Percentiles rank a stretch among this genome's conserved stretches.
These are phyloP conservation scores for Saccopteryx bilineata DNA, from an alignment of 2,113 vertebrate genomes.

Conservation along the genomic window DNA sequence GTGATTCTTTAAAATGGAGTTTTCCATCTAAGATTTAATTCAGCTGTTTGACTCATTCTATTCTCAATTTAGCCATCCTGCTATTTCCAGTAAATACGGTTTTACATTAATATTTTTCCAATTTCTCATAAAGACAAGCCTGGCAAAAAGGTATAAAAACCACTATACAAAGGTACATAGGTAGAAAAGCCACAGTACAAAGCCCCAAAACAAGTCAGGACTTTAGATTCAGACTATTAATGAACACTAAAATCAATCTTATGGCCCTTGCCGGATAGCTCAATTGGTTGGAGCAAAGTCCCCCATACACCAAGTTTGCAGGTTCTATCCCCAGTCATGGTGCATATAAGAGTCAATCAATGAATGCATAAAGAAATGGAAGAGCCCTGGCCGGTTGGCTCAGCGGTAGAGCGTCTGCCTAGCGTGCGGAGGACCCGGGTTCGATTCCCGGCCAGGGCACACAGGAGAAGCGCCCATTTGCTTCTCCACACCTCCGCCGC, in stretches of 20 bases:
- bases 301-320: too few relatives aligned
- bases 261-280: too few relatives aligned
- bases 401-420: too few relatives aligned
- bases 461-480: too few relatives aligned
- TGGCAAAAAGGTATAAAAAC: neutral
- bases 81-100: neutral
- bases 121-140: neutral
- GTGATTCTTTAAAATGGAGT: neutral
- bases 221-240: neutral
- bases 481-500: too few relatives aligned
- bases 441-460: too few relatives aligned
- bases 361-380: too few relatives aligned
- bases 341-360: too few relatives aligned
- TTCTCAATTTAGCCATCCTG: neutral
- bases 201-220: neutral
- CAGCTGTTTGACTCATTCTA: neutral
- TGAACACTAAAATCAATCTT: neutral
- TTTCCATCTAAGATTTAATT: neutral
- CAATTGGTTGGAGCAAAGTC: too few relatives aligned
- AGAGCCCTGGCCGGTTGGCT: too few relatives aligned
- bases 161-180: neutral
- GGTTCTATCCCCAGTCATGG: too few relatives aligned
- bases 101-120: conserved; percentile 19
- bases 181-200: neutral
- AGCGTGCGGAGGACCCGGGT: too few relatives aligned